Evolutionary conservation across 1,140 invertebrate genomes (phyloP), one percentile per base, ranked within the genome.

Genomic region (Pentalonia nigronervosa): DNA sequence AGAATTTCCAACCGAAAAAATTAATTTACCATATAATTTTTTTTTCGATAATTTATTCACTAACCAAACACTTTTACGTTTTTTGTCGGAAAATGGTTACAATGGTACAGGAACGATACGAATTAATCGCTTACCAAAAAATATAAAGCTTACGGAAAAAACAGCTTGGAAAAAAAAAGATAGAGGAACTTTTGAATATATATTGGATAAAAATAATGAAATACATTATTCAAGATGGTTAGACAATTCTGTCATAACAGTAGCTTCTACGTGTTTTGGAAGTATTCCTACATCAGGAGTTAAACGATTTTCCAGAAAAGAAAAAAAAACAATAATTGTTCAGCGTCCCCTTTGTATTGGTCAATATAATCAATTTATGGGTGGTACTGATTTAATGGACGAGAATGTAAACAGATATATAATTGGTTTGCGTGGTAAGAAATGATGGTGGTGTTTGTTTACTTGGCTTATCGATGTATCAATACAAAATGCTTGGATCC

Each of bases 331-430:
- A 1, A 50, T 88, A 50, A n/a, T 7, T 20, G 30, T 48, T n/a
- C 48, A 30, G 17, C 45, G 48, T 20, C 86, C 86, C 11, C 30
- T 20, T 50, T 36, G 11, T 88, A 50, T 88, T 21, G 25, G 17
- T 88, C 14, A 48, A 30, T 88, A 88, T 50, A 88, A 88, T 50
- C 21, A 88, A n/a, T 50, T 50, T 50, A 92, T 92, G 76, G 91
- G 91, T 84, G 94, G 94, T 7, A 94, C 94, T 23, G 94, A 94
- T 93, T 87, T 88, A 34, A 94, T 94, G 47, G 94, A 94, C 93
- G 93, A 94, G 60, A 93, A 89, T 56, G 84, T 94, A n/a, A 93
- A 93, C 30, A 90, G 89, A 23, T 94, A 94, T 83, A 41, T 94
- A 81, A 81, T 81, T 81, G 76, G 76, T 34, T 94, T 94, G 30